phyloP scores from a whole-genome alignment of 2,888 invertebrate species.

The Eupithecia pulchellata region DNA sequence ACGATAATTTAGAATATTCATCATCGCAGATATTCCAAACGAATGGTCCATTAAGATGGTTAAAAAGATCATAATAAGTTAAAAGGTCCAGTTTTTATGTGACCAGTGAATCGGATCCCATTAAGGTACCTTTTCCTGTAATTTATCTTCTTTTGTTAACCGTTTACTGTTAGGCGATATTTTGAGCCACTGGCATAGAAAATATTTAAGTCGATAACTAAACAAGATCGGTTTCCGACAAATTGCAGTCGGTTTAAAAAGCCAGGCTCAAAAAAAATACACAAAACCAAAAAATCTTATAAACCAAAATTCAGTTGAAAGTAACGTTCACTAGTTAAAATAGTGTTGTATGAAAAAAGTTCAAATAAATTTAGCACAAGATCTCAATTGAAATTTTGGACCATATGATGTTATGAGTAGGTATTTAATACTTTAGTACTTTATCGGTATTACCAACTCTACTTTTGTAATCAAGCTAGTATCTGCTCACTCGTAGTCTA shows the following conservation, averaged over 20 bases:
- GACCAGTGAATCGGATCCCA: constrained; percentile 37
- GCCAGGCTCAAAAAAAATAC: not conserved
- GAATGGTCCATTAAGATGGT: constrained; percentile 34
- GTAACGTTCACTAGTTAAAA: not conserved
- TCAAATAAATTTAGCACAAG: not conserved
- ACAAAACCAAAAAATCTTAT: not conserved
- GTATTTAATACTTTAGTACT: not conserved
- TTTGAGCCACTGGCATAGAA: not conserved
- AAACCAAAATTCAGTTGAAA: not conserved
- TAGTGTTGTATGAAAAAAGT: not conserved
- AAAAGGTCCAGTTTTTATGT: constrained; percentile 27
- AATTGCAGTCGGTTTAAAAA: not conserved
- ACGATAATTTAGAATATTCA: not conserved
- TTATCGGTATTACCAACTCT: not conserved
- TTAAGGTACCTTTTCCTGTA: constrained; percentile 43
- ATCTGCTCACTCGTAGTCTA: not conserved
- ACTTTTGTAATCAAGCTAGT: not conserved
- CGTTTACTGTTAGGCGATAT: constrained; percentile 48
- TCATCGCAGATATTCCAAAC: constrained; percentile 20
- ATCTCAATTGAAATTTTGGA: not conserved
- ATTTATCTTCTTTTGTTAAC: constrained; percentile 47
- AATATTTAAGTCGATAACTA: not conserved
- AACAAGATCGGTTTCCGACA: not conserved
- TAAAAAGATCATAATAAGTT: constrained; percentile 36
- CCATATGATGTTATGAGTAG: not conserved